A percentile compares a stretch with the other conserved stretches of the same genome.
These are phyloP conservation scores for Myathropa florea DNA, from an alignment of 2,888 invertebrate genomes.

Conservation along the genomic window DNA sequence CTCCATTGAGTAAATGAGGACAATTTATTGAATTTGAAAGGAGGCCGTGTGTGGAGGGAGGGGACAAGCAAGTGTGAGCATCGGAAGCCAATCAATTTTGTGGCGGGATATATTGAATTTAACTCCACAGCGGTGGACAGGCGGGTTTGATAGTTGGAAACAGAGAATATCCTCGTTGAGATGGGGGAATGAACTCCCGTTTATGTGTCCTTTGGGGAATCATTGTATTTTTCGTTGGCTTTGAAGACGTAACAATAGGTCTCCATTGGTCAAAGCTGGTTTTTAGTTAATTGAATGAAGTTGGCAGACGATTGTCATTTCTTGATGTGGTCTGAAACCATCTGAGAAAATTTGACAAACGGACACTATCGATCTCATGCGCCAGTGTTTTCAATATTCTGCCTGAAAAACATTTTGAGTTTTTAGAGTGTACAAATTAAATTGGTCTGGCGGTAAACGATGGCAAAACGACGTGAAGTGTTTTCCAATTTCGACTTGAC, in stretches of 20 bases:
- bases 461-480: too few species aligned
- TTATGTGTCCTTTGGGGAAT: constrained; percentile 41
- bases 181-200: not conserved
- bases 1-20: constrained; percentile 79
- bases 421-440: too few species aligned
- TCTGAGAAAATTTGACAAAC: too few species aligned
- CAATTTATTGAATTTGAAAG: constrained; percentile 78
- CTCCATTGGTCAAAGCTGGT: not conserved
- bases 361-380: too few species aligned
- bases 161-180: not conserved
- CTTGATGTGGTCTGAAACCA: too few species aligned
- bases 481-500: too few species aligned
- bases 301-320: too few species aligned
- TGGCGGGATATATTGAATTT: constrained; percentile 37
- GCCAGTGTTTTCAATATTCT: too few species aligned
- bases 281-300: not conserved
- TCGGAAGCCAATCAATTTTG: constrained; percentile 21
- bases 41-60: not conserved
- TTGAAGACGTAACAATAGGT: not conserved
- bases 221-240: not conserved
- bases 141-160: constrained; percentile 32
- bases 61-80: not conserved
- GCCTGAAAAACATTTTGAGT: too few species aligned
- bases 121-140: constrained; percentile 24
- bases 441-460: too few species aligned